These are phyloP conservation scores for Petrocephalus schoutedeni DNA, from an alignment of 2,797 vertebrate genomes.

Conservation along the genomic window DNA sequence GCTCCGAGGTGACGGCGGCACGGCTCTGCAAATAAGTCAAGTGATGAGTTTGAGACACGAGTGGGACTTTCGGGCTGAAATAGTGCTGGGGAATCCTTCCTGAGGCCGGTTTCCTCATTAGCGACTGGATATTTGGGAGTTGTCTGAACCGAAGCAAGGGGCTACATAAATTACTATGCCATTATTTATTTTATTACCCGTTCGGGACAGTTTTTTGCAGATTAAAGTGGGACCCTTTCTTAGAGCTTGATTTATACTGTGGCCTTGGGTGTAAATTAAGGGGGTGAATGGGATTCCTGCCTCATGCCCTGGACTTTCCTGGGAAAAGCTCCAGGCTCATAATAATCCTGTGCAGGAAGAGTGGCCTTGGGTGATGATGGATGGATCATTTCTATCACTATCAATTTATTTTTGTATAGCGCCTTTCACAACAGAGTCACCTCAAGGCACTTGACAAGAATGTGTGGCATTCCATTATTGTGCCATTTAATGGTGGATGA, in stretches of 20 bases:
- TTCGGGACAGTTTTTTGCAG: background rate
- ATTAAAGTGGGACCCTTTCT: background rate
- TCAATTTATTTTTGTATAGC: background rate
- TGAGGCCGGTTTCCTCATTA: background rate
- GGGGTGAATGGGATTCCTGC: background rate
- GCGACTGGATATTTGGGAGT: background rate
- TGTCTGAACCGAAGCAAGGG: background rate
- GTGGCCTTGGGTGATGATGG: background rate
- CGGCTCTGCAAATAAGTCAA: background rate
- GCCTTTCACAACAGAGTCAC: background rate
- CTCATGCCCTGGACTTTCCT: background rate
- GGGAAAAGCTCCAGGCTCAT: background rate
- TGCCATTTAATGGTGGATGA: background rate
- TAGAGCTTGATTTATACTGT: background rate
- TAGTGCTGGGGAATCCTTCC: background rate
- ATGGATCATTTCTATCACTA: background rate
- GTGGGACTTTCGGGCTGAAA: background rate
- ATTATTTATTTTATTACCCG: slow-evolving; percentile 1
- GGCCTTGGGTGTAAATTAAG: background rate
- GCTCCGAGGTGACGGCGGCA: background rate
- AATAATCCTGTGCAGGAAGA: background rate
- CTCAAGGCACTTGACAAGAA: background rate
- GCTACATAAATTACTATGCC: background rate
- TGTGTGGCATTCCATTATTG: background rate
- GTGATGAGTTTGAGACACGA: background rate